Conservation (phyloP, 2,113 vertebrate genomes). For the Poicephalus meyeri region DNA sequence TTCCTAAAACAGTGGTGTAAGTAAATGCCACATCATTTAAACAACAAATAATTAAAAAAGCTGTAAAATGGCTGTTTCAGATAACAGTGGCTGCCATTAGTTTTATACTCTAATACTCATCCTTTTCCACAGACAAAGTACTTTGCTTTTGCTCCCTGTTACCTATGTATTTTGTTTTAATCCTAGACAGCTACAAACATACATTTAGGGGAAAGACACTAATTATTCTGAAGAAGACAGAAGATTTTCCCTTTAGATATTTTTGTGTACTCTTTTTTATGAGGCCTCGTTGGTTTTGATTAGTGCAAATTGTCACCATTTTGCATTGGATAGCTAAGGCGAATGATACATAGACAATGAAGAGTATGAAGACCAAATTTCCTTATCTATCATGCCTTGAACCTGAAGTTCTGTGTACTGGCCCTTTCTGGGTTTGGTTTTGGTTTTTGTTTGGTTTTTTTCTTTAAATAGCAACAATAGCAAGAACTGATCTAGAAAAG, state of each 20-base stretch:
- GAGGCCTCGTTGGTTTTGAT: not conserved
- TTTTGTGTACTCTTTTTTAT: not conserved
- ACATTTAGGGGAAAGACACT: not conserved
- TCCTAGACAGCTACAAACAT: not conserved
- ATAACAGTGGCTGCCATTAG: not conserved
- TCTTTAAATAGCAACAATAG: not conserved
- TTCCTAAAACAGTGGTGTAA: not conserved
- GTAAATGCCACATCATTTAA: not conserved
- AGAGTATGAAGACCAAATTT: not conserved
- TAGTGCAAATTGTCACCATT: not conserved
- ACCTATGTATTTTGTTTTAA: not conserved
- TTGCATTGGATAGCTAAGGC: not conserved
- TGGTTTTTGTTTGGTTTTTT: no score
- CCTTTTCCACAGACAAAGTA: not conserved
- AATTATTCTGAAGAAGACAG: not conserved
- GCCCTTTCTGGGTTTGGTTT: accelerated
- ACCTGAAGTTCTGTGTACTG: not conserved
- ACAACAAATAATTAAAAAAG: not conserved
- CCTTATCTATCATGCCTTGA: not conserved
- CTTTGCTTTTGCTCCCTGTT: not conserved
- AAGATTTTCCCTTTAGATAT: not conserved
- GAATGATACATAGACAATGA: not conserved
- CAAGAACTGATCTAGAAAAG: not conserved
- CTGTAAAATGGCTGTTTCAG: not conserved
- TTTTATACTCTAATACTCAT: not conserved